These are phyloP conservation scores for Andrena cerasifolii DNA, from an alignment of 1,140 invertebrate species.

Conservation along the genomic window DNA sequence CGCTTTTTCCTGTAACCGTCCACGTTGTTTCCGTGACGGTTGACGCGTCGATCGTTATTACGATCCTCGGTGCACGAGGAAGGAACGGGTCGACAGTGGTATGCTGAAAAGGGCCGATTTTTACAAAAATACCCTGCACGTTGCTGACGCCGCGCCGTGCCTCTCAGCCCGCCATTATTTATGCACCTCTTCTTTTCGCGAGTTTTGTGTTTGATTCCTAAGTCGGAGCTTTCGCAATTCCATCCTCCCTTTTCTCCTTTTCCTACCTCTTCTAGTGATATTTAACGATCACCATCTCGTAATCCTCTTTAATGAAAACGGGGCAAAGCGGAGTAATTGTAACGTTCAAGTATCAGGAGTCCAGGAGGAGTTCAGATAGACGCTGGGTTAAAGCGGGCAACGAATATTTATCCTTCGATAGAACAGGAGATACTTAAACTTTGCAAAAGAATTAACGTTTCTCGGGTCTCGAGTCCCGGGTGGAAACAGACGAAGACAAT, in stretches of 20 bases:
- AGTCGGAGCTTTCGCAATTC: too few species aligned
- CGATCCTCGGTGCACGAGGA: neutral
- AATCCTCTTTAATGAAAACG: neutral
- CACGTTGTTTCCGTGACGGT: conserved; percentile 29
- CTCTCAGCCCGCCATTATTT: too few species aligned
- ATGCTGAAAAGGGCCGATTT: too few species aligned
- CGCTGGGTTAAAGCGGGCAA: neutral
- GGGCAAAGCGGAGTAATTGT: neutral
- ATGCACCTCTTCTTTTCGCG: too few species aligned
- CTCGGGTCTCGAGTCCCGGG: neutral
- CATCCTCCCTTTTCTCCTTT: too few species aligned
- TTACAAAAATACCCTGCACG: too few species aligned
- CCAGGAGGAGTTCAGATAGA: neutral
- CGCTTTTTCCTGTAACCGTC: conserved; percentile 9
- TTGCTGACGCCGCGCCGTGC: too few species aligned
- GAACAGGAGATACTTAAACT: neutral
- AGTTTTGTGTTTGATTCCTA: too few species aligned
- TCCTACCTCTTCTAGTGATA: neutral
- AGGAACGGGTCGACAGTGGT: neutral
- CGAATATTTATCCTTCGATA: neutral
- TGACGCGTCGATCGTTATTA: conserved; percentile 23
- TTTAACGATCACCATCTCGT: neutral
- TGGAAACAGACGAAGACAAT: conserved; percentile 12
- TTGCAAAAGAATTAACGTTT: neutral
- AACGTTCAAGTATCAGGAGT: neutral